Evolutionary conservation across 2,113 vertebrate species (phyloP).

Genomic region (Scytalopus superciliaris): DNA sequence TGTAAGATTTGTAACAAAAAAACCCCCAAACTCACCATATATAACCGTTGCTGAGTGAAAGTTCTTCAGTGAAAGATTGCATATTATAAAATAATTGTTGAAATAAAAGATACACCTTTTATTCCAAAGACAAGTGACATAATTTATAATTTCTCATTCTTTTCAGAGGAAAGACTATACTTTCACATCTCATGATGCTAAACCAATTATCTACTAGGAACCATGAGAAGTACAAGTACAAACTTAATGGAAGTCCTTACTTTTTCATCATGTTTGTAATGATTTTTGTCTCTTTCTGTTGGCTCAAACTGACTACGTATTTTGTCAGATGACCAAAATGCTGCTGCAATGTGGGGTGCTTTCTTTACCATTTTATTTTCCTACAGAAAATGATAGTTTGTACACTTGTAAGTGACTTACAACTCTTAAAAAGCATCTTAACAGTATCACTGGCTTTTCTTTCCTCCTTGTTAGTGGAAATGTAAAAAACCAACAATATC

Average conservation of each 20-base stretch:
- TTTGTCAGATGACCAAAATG: neutral
- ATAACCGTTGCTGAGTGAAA: neutral
- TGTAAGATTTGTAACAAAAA: neutral
- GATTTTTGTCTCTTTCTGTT: neutral
- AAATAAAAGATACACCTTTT: neutral
- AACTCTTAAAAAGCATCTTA: neutral
- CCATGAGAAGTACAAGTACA: neutral
- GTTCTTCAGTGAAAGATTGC: neutral
- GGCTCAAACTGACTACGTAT: neutral
- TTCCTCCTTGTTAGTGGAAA: neutral
- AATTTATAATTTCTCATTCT: neutral
- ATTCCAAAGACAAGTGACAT: neutral
- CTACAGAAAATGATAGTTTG: neutral
- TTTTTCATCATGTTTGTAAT: neutral
- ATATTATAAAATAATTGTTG: neutral
- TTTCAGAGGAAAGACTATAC: neutral
- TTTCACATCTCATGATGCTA: neutral
- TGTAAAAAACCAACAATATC: neutral
- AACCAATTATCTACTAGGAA: neutral
- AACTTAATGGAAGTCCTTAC: neutral
- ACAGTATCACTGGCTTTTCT: neutral
- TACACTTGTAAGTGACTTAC: neutral
- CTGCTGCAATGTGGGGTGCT: neutral
- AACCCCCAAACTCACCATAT: accelerated
- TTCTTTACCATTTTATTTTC: neutral